Base-by-base conservation (phyloP, 2,113 vertebrate species). In the Percopsis transmontana region DNA sequence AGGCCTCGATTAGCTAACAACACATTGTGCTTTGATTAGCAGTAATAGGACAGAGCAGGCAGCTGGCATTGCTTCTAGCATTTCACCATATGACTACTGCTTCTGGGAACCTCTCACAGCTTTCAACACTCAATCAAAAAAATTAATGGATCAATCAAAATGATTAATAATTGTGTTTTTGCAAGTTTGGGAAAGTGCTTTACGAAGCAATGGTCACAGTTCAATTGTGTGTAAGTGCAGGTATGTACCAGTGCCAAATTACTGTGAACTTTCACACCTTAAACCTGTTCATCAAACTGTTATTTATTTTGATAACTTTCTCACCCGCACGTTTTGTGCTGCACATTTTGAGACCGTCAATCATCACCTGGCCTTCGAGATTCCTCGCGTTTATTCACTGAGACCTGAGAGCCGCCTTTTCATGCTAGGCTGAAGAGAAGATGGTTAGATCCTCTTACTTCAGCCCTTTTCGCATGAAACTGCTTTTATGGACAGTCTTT, bases 1-100 rank as follows among this genome's bases (percentile, higher is more conserved):
- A 66, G 91, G 89, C 73, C 85, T 88, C 87, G 86, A 91, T 94
- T 92, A 91, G 87, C 88, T 93, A 92, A 90, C 92, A 89, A 91
- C 86, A 90, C 90, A 88, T 86, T 92, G 85, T 68, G 61, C 83
- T 90, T 91, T 89, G 88, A 92, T 95, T 93, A 91, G 74, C 82
- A 80, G 55, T 91, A 93, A 93, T 85, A 85, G 83, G 87, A 93
- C 89, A 44, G 72, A 94, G 93, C 93, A 77, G 86, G 79, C 88
- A 76, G 83, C 81, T 87, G 85, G 90, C 83, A 88, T 83, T 72
- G 74, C 69, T 82, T 73, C 77, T 72, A 87, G 85, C 64, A 89
- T 89, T 90, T 91, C 77, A 86, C 27, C 64, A 89, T 89, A 90
- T 91, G 76, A 86, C 27, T 33, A 70, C 56, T 20, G 64, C 85